Base-by-base conservation (phyloP, 2,888 invertebrate genomes). In the Serrognathus titanus region DNA sequence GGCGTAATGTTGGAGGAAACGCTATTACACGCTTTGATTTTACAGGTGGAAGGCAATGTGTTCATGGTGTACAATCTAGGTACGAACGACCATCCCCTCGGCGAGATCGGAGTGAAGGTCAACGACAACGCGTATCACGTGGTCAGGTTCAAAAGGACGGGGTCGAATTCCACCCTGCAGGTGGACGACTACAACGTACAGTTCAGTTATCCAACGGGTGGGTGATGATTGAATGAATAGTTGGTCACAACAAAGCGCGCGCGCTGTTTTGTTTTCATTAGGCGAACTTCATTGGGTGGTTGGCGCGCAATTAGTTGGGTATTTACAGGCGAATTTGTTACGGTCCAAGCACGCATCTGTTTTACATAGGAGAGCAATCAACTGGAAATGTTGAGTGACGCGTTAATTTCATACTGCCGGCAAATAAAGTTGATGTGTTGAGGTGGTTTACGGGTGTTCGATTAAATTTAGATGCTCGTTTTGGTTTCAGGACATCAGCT, bases 121-220 rank as follows among this genome's bases (percentile, higher is more conserved):
- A 95, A 96, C 71, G 97, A 97, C 71, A 94, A 95, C 64, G 86
- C 88, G 41, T 97, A 97, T 78, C 97, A 97, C 79, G 93, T 97
- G 40, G 88, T 97, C 1, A 81, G 93, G 65, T 96, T 97, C 76
- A 91, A 89, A 3, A 83, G 97, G 63, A 87, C 87, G 54, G 96
- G 95, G 7, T 90, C 94, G 51, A 92, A 95, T 70, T 90, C 96
- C 1, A 91, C 95, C 0, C 79, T 97, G 43, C 95, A 96, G 78
- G 81, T 97, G 10, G 97, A 97, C 71, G 92, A 94, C 75, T 92
- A 92, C 71, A 92, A 91, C 71, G 87, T 91, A 12, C 91, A 88
- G 73, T 86, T 89, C 0, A 86, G 92, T 66, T 87, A 90, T 75
- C 96, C 96, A 0, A 84, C 88, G 80, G 94, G 95, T 94, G 76